Evolutionary conservation across 2,888 invertebrate genomes (phyloP), one percentile per base, ranked within the genome.

Genomic region (Phymatocera aterrima): DNA sequence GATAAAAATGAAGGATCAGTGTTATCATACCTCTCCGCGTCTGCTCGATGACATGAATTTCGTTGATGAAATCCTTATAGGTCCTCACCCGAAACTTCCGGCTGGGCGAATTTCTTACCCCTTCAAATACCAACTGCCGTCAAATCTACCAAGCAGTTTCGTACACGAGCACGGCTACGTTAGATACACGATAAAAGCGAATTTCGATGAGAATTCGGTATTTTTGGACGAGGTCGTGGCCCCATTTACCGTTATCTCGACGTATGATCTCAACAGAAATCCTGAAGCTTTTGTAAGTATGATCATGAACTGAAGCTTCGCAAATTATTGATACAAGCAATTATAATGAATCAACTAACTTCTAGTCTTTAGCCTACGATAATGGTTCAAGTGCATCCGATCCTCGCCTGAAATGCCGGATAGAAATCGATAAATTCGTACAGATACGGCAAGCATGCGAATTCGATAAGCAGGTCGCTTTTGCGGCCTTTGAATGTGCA

Each of bases 181-280:
- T 1, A 85, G 90, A n/a, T 92, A 91, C 83, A 83, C 83, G 18
- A 84, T 89, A 64, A 88, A 87, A 77, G 90, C 87, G 4, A 86
- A 84, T 28, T 85, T 91, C 34, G 90, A 91, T 79, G 85, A 89
- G 54, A 89, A 91, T 2, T 91, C 90, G 88, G 90, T 90, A 79
- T 89, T 89, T 83, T 90, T 91, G 81, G 86, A 89, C 43, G 87
- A 85, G 6, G 83, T 85, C 43, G 90, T 89, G 80, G 83, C 83
- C 24, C 82, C 87, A 10, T 91, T 91, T 82, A 90, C 90, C 10
- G 87, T 91, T 3, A 88, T 89, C 74, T 85, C 88, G 21, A 80
- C 88, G 31, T 83, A 91, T 31, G 91, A 91, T 82, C 85, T 91
- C 78, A 91, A 91, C 83, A 82, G 82, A 79, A 82, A 82, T 28